phyloP scores from a whole-genome alignment of 2,113 vertebrate species.

The Hucho hucho region DNA sequence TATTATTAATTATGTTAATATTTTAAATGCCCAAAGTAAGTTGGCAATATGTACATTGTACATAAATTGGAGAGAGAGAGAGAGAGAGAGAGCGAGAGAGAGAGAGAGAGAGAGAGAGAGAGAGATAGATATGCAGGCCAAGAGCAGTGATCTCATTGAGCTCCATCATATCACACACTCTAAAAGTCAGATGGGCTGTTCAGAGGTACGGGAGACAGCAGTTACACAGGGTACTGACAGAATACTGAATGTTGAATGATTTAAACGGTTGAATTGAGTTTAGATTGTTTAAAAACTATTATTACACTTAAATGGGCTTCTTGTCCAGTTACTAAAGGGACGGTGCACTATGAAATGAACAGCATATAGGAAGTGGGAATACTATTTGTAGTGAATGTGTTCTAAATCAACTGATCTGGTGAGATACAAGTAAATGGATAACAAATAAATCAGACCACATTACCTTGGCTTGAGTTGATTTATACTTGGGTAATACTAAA shows the following conservation, averaged over 20 bases:
- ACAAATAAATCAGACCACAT: no score
- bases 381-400: not conserved
- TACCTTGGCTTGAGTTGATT: no score
- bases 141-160: conserved; percentile 23
- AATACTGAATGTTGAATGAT: conserved; percentile 28
- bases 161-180: conserved; percentile 33
- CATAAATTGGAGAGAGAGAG: no score
- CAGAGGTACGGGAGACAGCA: conserved; percentile 19
- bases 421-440: no score
- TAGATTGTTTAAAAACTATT: conserved; percentile 17
- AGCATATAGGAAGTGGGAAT: not conserved
- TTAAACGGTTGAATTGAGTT: conserved; percentile 15
- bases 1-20: no score
- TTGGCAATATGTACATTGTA: no score
- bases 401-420: no score
- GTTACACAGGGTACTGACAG: conserved; percentile 17
- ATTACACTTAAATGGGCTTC: not conserved
- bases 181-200: conserved; percentile 26
- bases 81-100: conserved; percentile 3
- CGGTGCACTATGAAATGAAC: not conserved
- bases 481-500: no score
- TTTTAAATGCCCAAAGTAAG: no score
- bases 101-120: conserved; percentile 20
- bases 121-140: not conserved
- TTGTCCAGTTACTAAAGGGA: not conserved